Evolutionary conservation across 2,888 invertebrate species (phyloP), one percentile per base, ranked within the genome.

Genomic region (Petrolisthes manimaculis): DNA sequence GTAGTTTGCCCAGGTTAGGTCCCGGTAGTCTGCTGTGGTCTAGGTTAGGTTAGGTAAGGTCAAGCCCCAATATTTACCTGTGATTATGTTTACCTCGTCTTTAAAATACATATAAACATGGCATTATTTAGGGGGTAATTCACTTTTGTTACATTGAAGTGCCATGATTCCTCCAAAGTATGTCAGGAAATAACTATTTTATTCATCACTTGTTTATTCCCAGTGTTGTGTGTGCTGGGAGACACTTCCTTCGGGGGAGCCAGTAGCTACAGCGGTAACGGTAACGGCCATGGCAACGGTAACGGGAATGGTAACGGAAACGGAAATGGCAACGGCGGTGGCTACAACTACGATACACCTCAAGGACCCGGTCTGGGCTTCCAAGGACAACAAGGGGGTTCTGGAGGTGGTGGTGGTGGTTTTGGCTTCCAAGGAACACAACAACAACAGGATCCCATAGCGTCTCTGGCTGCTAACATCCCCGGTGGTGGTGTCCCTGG

Each of bases 401-500:
- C 53, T n/a, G 83, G 81, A 4, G 14, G 37, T 51, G 83, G 83
- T 3, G 54, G 67, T 4, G 67, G 67, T 14, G 80, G 79, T 21
- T 53, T 79, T 24, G 81, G 81, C 54, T 37, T 37, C n/a, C 37
- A 14, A 9, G 81, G 81, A 37, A 37, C 37, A 18, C 61, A 61
- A 18, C 12, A 18, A 18, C 12, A 9, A 61, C 71, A 71, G 71
- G 83, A 71, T 14, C 74, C 83, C 54, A 86, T 86, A 54, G 80
- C 86, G 14, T 71, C 71, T 61, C 56, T 86, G n/a, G 75, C 86
- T 5, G 67, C 67, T 9, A 56, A 18, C 51, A 88, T 88, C 54
- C 80, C 80, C 21, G 88, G 88, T 51, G 88, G 88, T 51, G 88
- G 88, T 14, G 84, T 75, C n/a, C 88, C 88, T 4, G 88, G 88